phyloP scores from a whole-genome alignment of 1,140 invertebrate genomes.

The Phocides pigmalion region DNA sequence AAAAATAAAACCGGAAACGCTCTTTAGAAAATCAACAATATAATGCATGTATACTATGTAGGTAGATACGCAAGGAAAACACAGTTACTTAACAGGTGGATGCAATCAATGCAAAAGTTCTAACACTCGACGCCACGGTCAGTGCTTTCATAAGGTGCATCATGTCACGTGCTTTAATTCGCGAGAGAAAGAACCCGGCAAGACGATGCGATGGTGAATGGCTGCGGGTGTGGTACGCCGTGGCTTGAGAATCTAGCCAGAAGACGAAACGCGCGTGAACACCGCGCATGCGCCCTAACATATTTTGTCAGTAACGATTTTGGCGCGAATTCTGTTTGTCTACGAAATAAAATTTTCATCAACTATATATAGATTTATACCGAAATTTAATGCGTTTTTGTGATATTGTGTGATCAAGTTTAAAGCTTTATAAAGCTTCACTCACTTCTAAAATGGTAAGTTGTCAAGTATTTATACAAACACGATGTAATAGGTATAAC shows the following conservation, averaged over 20 bases:
- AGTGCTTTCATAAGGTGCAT: conserved; percentile 72
- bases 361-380: neutral
- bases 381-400: neutral
- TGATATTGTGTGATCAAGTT: neutral
- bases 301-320: conserved; percentile 29
- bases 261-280: conserved; percentile 58
- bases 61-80: conserved; percentile 12
- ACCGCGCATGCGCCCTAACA: conserved; percentile 52
- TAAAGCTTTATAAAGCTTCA: no score
- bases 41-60: neutral
- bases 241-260: conserved; percentile 44
- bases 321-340: conserved; percentile 48
- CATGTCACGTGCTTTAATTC: conserved; percentile 68
- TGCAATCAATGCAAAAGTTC: conserved; percentile 39
- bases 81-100: conserved; percentile 21
- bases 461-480: no score
- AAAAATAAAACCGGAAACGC: neutral
- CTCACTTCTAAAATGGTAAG: neutral
- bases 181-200: conserved; percentile 63
- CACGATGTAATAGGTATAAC: no score
- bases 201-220: conserved; percentile 51
- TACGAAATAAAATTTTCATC: neutral
- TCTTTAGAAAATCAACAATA: neutral
- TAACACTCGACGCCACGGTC: conserved; percentile 53
- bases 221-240: conserved; percentile 41